Percentiles rank a stretch among this genome's conserved stretches.
Conservation (phyloP, 2,113 vertebrate species). For the Myanophis thanlyinensis region DNA sequence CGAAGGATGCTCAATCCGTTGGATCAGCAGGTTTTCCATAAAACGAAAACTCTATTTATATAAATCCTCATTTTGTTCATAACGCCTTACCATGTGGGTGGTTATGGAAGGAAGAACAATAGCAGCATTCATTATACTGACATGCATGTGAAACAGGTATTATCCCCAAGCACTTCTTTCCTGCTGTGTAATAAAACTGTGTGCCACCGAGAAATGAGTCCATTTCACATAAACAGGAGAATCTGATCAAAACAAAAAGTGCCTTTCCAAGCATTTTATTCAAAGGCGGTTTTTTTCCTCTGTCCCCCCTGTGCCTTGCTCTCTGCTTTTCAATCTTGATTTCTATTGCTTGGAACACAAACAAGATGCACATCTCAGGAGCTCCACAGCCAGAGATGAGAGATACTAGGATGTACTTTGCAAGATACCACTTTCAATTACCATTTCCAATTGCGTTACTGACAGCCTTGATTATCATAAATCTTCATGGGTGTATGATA, state of each 20-base stretch:
- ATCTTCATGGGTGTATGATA: constrained; percentile 43
- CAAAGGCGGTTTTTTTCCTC: constrained; percentile 1
- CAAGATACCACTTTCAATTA: constrained; percentile 63
- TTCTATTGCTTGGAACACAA: constrained; percentile 56
- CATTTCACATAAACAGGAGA: constrained; percentile 55
- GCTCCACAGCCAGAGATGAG: constrained; percentile 33
- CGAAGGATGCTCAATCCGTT: neutral
- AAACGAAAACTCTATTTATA: neutral
- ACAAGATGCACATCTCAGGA: constrained; percentile 45
- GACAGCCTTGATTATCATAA: constrained; percentile 53
- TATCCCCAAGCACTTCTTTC: constrained; percentile 44
- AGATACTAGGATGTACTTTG: constrained; percentile 36
- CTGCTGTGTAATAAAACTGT: constrained; percentile 36
- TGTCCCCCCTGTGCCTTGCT: neutral
- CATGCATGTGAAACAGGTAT: constrained; percentile 23
- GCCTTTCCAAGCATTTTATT: constrained; percentile 53
- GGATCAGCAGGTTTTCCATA: neutral
- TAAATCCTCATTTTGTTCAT: constrained; percentile 38
- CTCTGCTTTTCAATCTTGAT: constrained; percentile 41
- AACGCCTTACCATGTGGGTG: neutral
- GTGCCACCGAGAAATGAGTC: constrained; percentile 47
- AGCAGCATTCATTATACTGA: constrained; percentile 29
- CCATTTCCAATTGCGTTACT: constrained; percentile 49
- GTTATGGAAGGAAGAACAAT: neutral
- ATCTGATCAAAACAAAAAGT: constrained; percentile 65